These are phyloP conservation scores for Neosilurus hyrtlii DNA, from an alignment of 2,797 vertebrate species.

Conservation along the genomic window DNA sequence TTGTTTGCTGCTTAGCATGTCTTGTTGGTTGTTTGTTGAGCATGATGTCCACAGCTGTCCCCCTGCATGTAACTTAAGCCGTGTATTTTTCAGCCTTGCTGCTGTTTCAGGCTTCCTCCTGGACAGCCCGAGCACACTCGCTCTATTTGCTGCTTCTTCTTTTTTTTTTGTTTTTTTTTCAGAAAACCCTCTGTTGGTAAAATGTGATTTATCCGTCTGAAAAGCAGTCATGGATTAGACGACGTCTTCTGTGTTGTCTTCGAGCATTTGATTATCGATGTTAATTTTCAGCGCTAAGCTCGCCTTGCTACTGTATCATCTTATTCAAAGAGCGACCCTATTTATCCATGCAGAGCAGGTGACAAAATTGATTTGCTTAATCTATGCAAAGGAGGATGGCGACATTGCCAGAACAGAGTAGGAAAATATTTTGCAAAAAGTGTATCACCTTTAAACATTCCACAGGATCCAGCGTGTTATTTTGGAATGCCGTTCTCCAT, in stretches of 20 bases:
- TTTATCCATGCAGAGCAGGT: constrained; percentile 57
- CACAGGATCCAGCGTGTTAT: constrained; percentile 60
- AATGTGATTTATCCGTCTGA: constrained; percentile 49
- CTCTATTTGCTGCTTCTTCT: neutral
- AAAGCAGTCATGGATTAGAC: constrained; percentile 50
- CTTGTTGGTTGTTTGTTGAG: constrained; percentile 79
- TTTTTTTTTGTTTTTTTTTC: neutral
- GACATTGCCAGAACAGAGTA: constrained; percentile 52
- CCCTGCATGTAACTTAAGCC: constrained; percentile 62
- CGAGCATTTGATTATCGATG: constrained; percentile 58
- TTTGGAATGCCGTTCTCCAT: constrained; percentile 29
- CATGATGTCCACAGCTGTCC: constrained; percentile 71
- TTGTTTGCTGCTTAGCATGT: constrained; percentile 83
- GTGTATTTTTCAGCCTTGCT: constrained; percentile 63
- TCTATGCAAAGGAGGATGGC: constrained; percentile 47
- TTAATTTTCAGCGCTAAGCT: constrained; percentile 52
- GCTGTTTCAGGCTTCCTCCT: constrained; percentile 69
- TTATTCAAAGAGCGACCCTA: constrained; percentile 54
- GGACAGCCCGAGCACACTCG: constrained; percentile 63
- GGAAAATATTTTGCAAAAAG: constrained; percentile 55
- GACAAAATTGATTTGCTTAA: constrained; percentile 59
- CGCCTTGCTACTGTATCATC: constrained; percentile 53
- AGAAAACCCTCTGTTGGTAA: constrained; percentile 13
- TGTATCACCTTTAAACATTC: constrained; percentile 55
- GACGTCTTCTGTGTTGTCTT: constrained; percentile 54